A percentile compares a stretch with the other conserved stretches of the same genome.
phyloP scores from a whole-genome alignment of 2,113 vertebrate genomes.

The Hippopotamus amphibius region DNA sequence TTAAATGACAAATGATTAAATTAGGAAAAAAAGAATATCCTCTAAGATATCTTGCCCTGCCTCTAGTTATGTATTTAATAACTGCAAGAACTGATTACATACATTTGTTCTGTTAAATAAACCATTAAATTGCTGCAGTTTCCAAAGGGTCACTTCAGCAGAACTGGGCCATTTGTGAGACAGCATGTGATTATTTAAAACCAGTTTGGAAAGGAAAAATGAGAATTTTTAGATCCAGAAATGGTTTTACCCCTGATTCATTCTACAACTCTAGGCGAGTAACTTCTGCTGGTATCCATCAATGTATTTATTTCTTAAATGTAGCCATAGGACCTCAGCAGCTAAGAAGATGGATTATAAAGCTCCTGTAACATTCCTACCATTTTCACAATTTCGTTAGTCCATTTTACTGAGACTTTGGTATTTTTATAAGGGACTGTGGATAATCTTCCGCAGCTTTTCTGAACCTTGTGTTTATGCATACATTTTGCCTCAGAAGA shows the following conservation, averaged over 20 bases:
- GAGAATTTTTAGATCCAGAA: not conserved
- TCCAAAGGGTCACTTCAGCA: slow-evolving; percentile 14
- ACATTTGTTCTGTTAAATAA: slow-evolving; percentile 44
- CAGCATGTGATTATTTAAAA: slow-evolving; percentile 20
- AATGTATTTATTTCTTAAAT: slow-evolving; percentile 3
- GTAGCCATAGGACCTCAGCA: not conserved
- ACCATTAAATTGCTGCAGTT: slow-evolving; percentile 39
- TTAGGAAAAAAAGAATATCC: not conserved
- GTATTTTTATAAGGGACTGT: not conserved
- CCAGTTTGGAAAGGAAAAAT: slow-evolving; percentile 36
- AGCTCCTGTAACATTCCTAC: not conserved
- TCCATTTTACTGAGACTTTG: not conserved
- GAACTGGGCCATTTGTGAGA: slow-evolving; percentile 1
- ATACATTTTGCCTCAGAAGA: not conserved
- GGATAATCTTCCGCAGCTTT: not conserved
- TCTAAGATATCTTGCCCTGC: not conserved
- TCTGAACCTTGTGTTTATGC: not conserved
- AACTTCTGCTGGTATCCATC: not conserved
- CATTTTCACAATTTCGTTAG: not conserved
- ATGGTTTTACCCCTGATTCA: not conserved
- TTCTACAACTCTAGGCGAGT: not conserved
- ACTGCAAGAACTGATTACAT: not conserved
- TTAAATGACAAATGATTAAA: not conserved
- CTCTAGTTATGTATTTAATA: not conserved
- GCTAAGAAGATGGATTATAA: not conserved